Conservation (phyloP, 2,113 vertebrate species). For the Budorcas taxicolor region DNA sequence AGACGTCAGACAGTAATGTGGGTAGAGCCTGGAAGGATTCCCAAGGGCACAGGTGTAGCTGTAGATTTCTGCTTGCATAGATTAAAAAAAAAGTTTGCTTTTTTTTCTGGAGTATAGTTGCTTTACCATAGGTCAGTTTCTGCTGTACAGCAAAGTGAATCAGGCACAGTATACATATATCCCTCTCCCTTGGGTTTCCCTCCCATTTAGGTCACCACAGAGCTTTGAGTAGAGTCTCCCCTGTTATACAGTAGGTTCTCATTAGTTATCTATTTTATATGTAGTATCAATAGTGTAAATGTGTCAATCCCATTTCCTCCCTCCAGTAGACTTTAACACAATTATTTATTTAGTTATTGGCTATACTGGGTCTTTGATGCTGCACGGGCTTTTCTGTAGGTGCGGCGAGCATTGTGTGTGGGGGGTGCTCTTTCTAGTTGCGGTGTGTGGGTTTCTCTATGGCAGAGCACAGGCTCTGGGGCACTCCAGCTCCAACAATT, state of each 20-base stretch:
- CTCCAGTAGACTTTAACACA: background rate
- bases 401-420: background rate
- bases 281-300: background rate
- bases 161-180: background rate
- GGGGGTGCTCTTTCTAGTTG: background rate
- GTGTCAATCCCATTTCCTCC: background rate
- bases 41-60: accelerated
- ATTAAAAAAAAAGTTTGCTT: background rate
- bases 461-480: background rate
- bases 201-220: background rate
- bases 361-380: background rate
- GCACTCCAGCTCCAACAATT: background rate
- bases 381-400: background rate
- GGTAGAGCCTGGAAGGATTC: no score
- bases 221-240: background rate
- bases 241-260: background rate
- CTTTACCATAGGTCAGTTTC: background rate
- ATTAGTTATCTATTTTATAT: background rate
- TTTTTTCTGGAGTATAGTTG: background rate
- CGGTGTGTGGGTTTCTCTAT: accelerated
- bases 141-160: background rate
- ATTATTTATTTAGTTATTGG: background rate
- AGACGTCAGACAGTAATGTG: accelerated
- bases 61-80: background rate
- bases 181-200: background rate